A percentile compares a stretch with the other conserved stretches of the same genome.
These are phyloP conservation scores for Melitaea athalia DNA, from an alignment of 2,888 invertebrate genomes.

Conservation along the genomic window DNA sequence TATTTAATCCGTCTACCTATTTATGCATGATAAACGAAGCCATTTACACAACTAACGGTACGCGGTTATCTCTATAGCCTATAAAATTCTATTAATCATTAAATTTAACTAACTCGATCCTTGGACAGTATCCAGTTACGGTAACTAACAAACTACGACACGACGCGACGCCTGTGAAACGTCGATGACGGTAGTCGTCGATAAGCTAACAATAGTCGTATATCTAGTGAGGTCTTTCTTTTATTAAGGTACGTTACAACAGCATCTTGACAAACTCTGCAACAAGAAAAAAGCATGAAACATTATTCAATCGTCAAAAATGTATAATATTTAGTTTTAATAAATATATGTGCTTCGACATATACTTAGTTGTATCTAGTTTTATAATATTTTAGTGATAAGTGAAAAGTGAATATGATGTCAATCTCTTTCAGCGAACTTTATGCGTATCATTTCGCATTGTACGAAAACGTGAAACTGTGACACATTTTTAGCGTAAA, in stretches of 20 bases:
- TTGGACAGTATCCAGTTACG: conserved; percentile 34
- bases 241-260: conserved; percentile 66
- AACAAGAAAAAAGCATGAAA: conserved; percentile 50
- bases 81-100: conserved; percentile 33
- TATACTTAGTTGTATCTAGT: background rate
- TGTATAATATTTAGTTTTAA: background rate
- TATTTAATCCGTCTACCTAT: conserved; percentile 15
- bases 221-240: conserved; percentile 66
- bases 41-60: conserved; percentile 26
- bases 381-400: background rate
- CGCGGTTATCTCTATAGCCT: conserved; percentile 22
- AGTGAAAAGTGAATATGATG: too few species aligned
- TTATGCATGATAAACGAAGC: conserved; percentile 29
- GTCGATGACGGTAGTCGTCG: conserved; percentile 32
- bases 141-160: conserved; percentile 31
- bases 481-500: too few species aligned
- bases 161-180: conserved; percentile 19
- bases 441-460: too few species aligned
- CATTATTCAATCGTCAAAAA: conserved; percentile 1
- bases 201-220: conserved; percentile 47
- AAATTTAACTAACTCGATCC: conserved; percentile 36
- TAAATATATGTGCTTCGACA: too few species aligned
- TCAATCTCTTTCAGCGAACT: too few species aligned
- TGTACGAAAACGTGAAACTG: too few species aligned
- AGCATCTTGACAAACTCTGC: conserved; percentile 84